phyloP scores from a whole-genome alignment of 2,113 vertebrate genomes.

The Chionomys nivalis region DNA sequence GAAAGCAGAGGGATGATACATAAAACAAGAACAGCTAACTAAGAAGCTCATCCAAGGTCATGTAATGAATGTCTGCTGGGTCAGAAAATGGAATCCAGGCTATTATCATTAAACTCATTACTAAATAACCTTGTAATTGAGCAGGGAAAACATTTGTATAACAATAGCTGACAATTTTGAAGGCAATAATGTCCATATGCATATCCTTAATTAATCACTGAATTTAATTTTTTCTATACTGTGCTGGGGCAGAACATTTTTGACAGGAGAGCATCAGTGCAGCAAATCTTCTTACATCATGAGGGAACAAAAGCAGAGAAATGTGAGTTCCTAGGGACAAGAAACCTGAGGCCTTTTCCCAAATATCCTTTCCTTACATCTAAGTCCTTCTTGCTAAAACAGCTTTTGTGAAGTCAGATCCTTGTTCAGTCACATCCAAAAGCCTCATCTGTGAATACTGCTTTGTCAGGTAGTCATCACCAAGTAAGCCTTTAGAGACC shows the following conservation, averaged over 20 bases:
- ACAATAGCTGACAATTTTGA: not conserved
- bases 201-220: not conserved
- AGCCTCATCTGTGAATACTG: not conserved
- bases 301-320: not conserved
- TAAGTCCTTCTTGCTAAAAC: not conserved
- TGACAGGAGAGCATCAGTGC: no score
- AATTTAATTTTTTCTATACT: not conserved
- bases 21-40: constrained; percentile 25
- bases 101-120: not conserved
- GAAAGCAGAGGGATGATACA: not conserved
- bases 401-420: not conserved
- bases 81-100: not conserved
- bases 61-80: not conserved
- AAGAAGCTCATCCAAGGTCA: constrained; percentile 35
- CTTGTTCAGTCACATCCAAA: not conserved
- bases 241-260: not conserved
- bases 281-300: not conserved
- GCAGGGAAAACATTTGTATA: not conserved
- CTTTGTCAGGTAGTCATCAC: no score
- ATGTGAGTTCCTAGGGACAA: not conserved
- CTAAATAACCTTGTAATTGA: not conserved
- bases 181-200: not conserved
- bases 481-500: not conserved
- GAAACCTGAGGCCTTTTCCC: not conserved
- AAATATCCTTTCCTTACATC: not conserved